Evolutionary conservation across 2,888 invertebrate genomes (phyloP).

Genomic region (Brachyopa scutellaris): DNA sequence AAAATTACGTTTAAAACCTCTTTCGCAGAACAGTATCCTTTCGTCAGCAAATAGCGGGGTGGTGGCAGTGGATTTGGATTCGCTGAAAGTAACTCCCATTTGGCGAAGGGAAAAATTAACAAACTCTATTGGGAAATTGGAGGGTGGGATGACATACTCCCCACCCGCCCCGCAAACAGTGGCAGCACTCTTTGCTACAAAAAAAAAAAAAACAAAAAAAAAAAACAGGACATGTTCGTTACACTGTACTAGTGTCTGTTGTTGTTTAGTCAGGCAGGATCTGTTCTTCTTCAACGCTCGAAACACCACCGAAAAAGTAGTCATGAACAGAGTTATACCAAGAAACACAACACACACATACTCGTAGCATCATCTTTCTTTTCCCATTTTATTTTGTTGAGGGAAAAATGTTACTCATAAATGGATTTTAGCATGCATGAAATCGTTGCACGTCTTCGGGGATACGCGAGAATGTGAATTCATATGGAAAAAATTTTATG

Average conservation of each 20-base stretch:
- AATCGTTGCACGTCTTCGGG: slow-evolving; percentile 69
- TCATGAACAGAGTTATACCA: slow-evolving; percentile 22
- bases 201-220: neutral
- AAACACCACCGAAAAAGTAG: slow-evolving; percentile 2
- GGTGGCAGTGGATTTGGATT: neutral
- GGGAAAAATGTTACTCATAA: slow-evolving; percentile 58
- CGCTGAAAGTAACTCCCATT: neutral
- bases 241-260: slow-evolving; percentile 3
- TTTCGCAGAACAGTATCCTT: neutral
- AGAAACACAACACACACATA: neutral
- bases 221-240: slow-evolving; percentile 10
- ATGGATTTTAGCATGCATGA: slow-evolving; percentile 70
- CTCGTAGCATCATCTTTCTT: slow-evolving; percentile 13
- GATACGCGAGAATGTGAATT: slow-evolving; percentile 66
- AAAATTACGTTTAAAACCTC: slow-evolving; percentile 17
- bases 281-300: neutral
- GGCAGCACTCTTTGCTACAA: slow-evolving; percentile 5
- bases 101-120: slow-evolving; percentile 15
- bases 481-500: slow-evolving; percentile 53
- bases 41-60: neutral
- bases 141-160: too few relatives aligned
- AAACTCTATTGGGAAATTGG: slow-evolving; percentile 26
- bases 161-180: neutral
- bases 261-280: slow-evolving; percentile 1
- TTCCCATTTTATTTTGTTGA: slow-evolving; percentile 47